Evolutionary conservation across 1,140 invertebrate genomes (phyloP), one percentile per base, ranked within the genome.

Genomic region (Tachypleus tridentatus): DNA sequence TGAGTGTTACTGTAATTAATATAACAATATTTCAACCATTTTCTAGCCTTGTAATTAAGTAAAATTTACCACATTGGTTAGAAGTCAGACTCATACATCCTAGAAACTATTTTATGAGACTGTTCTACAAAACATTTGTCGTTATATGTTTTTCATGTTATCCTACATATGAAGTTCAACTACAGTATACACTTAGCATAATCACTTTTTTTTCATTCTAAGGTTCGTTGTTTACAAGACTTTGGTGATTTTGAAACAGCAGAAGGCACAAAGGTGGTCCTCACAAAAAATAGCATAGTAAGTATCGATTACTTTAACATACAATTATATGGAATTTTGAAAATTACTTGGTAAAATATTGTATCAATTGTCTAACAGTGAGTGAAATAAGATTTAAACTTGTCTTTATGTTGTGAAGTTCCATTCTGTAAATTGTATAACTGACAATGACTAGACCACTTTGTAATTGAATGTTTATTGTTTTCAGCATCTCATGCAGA

Each of bases 181-280:
- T 29, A 8, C n/a, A 54, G 6, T 54, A 54, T 3, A 8, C 53
- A 7, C n/a, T 54, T 8, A 3, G 53, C n/a, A 8, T 54, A 8
- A 53, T 63, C 3, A n/a, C 8, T 48, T 10, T 8, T 69, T 54
- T 61, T 49, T 49, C 3, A 59, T 66, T 75, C 77, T 64, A 62
- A 87, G 85, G 93, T 97, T 3, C 79, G 89, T 51, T 96, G 93
- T 76, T 73, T 96, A 49, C 78, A 82, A 57, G 92, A 98, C 77
- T 94, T 93, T 80, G 95, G 95, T 1, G 91, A 91, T 77, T 86
- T 94, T 73, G 94, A 98, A 77, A 81, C 95, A 10, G 92, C 93
- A 73, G 89, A 95, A 81, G 96, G 95, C 53, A 87, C 90, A 74
- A 82, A 88, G 0, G 83, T 98, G 48, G 81, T 87, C 62, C 78